Conservation (phyloP, 1,140 invertebrate genomes). For the Drosophila athabasca region DNA sequence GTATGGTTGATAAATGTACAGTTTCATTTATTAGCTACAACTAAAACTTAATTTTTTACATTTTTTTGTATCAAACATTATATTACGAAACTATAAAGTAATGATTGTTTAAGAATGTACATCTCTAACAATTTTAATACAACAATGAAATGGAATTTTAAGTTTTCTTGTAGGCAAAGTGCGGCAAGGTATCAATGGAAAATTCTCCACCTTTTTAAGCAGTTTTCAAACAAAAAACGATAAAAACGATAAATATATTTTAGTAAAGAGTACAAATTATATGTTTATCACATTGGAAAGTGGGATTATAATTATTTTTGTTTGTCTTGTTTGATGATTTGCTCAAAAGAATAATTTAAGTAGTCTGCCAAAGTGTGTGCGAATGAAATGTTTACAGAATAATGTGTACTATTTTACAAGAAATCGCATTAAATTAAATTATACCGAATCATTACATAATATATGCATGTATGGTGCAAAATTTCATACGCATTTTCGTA, state of each 20-base stretch:
- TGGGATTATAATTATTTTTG: conserved; percentile 65
- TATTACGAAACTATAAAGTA: conserved; percentile 57
- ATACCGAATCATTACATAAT: conserved; percentile 56
- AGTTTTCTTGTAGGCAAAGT: conserved; percentile 76
- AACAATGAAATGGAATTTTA: conserved; percentile 66
- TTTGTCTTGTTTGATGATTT: conserved; percentile 47
- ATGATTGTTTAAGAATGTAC: conserved; percentile 54
- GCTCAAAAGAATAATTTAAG: conserved; percentile 41
- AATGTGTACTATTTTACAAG: conserved; percentile 58
- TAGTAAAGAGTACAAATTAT: conserved; percentile 72
- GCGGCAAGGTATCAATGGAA: conserved; percentile 61
- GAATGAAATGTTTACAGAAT: conserved; percentile 65
- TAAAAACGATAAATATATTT: conserved; percentile 74
- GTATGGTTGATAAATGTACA: conserved; percentile 70
- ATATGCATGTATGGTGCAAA: conserved; percentile 53
- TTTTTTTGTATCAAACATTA: conserved; percentile 57
- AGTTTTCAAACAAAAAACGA: conserved; percentile 64
- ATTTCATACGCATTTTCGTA: conserved; percentile 18
- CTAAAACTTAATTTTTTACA: conserved; percentile 62
- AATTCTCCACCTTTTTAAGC: conserved; percentile 57
- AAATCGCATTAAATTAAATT: conserved; percentile 65
- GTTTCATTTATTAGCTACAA: conserved; percentile 73
- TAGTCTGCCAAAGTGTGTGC: conserved; percentile 54
- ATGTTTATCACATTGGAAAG: conserved; percentile 77
- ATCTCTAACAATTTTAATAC: conserved; percentile 53